Percentiles rank a stretch among this genome's conserved stretches.
phyloP scores from a whole-genome alignment of 2,797 vertebrate genomes.

The Rhabdophis nuchalis region DNA sequence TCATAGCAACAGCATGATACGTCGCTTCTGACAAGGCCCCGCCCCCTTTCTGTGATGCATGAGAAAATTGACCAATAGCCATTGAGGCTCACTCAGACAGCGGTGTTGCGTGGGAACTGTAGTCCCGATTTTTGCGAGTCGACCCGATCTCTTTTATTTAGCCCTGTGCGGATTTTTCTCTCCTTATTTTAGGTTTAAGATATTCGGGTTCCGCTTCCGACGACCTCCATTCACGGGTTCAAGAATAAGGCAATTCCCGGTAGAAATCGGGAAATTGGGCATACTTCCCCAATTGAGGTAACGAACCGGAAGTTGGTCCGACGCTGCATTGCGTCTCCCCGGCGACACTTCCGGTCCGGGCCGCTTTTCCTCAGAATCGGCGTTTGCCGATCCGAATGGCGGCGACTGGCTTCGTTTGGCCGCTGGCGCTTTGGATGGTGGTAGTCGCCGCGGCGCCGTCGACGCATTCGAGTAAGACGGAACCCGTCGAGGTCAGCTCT shows the following conservation, averaged over 20 bases:
- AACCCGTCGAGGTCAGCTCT: accelerated
- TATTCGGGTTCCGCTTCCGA: not conserved
- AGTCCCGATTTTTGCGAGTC: not conserved
- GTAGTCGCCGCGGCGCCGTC: too few species aligned
- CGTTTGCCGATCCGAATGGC: not conserved
- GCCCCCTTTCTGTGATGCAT: not conserved
- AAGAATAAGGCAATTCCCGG: not conserved
- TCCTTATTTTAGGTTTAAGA: not conserved
- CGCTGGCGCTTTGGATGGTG: not conserved
- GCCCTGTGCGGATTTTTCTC: not conserved
- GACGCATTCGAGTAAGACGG: not conserved
- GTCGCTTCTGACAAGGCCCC: not conserved
- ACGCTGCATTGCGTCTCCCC: not conserved
- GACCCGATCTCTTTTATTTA: not conserved
- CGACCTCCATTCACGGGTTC: too few species aligned
- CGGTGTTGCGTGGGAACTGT: not conserved
- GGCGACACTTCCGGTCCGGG: not conserved
- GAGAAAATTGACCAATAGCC: not conserved
- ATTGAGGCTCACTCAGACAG: not conserved
- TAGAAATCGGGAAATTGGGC: too few species aligned
- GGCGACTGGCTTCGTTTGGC: not conserved
- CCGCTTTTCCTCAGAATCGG: not conserved
- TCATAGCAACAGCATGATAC: not conserved
- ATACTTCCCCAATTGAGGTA: too few species aligned
- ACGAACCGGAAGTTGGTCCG: not conserved